These are phyloP conservation scores for Gouania willdenowi DNA, from an alignment of 2,797 vertebrate genomes.

Conservation along the genomic window DNA sequence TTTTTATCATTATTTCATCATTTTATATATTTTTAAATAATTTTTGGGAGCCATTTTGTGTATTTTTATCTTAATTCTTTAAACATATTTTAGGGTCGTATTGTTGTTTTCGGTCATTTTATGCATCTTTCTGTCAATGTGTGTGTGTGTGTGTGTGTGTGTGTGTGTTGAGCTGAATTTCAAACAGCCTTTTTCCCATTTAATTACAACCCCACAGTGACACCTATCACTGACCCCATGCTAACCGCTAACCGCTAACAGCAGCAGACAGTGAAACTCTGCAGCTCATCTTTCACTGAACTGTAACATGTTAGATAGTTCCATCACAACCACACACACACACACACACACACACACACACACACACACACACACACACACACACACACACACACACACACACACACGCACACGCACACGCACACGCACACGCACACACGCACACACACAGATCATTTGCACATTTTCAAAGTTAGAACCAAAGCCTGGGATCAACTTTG, in stretches of 20 bases:
- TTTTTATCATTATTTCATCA: too few species aligned
- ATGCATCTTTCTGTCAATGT: constrained; percentile 24
- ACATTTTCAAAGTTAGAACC: constrained; percentile 45
- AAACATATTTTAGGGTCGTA: too few species aligned
- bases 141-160: neutral
- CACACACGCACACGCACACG: too few species aligned
- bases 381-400: too few species aligned
- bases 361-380: too few species aligned
- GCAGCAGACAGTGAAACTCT: constrained; percentile 11
- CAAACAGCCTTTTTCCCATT: constrained; percentile 38
- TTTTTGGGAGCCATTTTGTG: too few species aligned
- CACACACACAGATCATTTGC: constrained; percentile 39
- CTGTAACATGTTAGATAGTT: too few species aligned
- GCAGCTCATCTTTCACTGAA: constrained; percentile 39
- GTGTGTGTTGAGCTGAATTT: constrained; percentile 13
- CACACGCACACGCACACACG: too few species aligned
- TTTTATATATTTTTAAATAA: too few species aligned
- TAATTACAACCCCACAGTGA: constrained; percentile 48
- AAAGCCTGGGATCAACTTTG: constrained; percentile 48
- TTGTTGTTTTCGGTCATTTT: constrained; percentile 64
- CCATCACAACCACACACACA: too few species aligned
- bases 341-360: too few species aligned
- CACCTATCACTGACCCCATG: constrained; percentile 30
- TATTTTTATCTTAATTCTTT: too few species aligned
- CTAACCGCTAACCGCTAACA: constrained; percentile 20